Evolutionary conservation across 1,140 invertebrate genomes (phyloP), one percentile per base, ranked within the genome.

Genomic region (Psix sp.): DNA sequence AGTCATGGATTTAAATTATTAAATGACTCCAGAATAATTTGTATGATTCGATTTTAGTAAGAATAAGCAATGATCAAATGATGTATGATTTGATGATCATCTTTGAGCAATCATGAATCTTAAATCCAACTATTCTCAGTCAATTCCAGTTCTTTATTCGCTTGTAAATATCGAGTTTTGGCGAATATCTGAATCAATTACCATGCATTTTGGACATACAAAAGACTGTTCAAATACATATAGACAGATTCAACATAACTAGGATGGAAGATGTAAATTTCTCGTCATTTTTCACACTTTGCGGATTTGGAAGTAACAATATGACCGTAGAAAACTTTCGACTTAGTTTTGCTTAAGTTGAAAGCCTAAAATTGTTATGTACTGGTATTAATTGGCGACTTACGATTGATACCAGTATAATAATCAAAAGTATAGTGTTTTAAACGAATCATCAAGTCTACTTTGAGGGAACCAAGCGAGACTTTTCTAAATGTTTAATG

Each of bases 181-280:
- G 59, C 52, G 70, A 76, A 77, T 79, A 79, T 75, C 74, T 66
- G 38, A 73, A 63, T 51, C 51, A 72, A 57, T 67, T 67, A 42
- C 56, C 60, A 74, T 77, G 78, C 74, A 71, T 81, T 70, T 57
- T 74, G 73, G 67, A 79, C 77, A 72, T 62, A 80, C 73, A 74
- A 59, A 84, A 82, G 82, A 84, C 80, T 83, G 82, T 76, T 80
- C 67, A 62, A 77, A 79, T 76, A 77, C 46, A 29, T 60, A 52
- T 79, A 81, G 60, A 56, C 54, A 74, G 62, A 72, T 73, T 75
- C 68, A 35, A 63, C 73, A 75, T 38, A 54, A 68, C 46, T 74
- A 68, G 31, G 29, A 13, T 67, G 36, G 31, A 35, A 24, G 24
- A 49, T 67, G 36, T 42, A 51, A 26, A 49, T 67, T 68, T 21